Conservation (phyloP, 2,888 invertebrate genomes). For the Anaspis maculata region DNA sequence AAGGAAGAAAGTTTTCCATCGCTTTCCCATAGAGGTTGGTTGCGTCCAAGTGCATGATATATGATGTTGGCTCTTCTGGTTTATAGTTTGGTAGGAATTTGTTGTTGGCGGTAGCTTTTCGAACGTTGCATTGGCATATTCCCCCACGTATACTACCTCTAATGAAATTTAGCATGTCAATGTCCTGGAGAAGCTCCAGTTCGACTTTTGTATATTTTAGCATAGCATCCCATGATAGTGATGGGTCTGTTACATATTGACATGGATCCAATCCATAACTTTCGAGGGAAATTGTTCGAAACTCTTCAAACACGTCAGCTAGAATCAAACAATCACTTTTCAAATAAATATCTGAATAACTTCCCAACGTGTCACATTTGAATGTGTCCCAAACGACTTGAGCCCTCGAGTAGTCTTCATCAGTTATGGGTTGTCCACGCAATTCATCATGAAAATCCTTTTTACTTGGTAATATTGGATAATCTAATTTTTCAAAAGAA, state of each 20-base stretch:
- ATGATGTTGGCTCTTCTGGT: slow-evolving; percentile 5
- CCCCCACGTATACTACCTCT: slow-evolving; percentile 28
- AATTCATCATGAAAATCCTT: slow-evolving; percentile 18
- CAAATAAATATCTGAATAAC: slow-evolving; percentile 23
- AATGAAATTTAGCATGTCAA: slow-evolving; percentile 24
- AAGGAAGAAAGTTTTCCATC: slow-evolving; percentile 65
- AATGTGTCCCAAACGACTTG: slow-evolving; percentile 26
- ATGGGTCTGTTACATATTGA: slow-evolving; percentile 7
- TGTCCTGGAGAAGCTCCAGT: slow-evolving; percentile 24
- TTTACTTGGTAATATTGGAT: slow-evolving; percentile 15
- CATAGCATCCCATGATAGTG: slow-evolving; percentile 10
- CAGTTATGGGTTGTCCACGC: slow-evolving; percentile 13
- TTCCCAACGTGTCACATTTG: slow-evolving; percentile 21
- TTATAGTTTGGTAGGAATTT: slow-evolving; percentile 19
- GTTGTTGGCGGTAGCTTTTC: slow-evolving; percentile 28
- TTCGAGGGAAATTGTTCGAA: slow-evolving; percentile 9
- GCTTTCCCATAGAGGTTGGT: slow-evolving; percentile 23
- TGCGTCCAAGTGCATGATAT: slow-evolving; percentile 41
- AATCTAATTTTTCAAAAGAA: slow-evolving; percentile 12
- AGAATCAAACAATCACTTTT: slow-evolving; percentile 9
- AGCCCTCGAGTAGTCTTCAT: slow-evolving; percentile 27
- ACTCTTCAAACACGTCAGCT: slow-evolving; percentile 17
- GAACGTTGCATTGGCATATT: slow-evolving; percentile 25
- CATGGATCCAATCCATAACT: slow-evolving; percentile 3
- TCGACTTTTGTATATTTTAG: slow-evolving; percentile 21